These are phyloP conservation scores for Nemotelus pantherinus DNA, from an alignment of 2,888 invertebrate genomes.

Conservation along the genomic window DNA sequence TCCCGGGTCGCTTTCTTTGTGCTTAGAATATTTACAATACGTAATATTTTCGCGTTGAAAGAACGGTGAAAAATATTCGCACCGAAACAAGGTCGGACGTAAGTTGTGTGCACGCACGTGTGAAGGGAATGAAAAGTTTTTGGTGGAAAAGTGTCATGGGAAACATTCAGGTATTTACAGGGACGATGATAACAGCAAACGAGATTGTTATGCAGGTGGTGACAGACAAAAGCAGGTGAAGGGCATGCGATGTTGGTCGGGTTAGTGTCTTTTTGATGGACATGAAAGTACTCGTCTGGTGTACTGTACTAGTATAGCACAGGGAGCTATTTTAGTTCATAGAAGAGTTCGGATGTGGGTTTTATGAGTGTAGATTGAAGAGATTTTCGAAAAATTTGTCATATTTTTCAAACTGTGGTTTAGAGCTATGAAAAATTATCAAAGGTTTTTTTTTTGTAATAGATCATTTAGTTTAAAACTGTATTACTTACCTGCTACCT, in stretches of 20 bases:
- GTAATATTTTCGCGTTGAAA: no score
- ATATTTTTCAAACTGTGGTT: no score
- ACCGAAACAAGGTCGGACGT: no score
- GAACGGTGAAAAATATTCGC: no score
- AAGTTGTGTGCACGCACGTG: not conserved
- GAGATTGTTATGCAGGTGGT: constrained; percentile 5
- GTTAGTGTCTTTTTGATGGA: constrained; percentile 36
- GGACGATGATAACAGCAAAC: constrained; percentile 20
- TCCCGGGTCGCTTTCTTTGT: not conserved
- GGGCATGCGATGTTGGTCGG: constrained; percentile 8
- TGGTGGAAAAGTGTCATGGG: constrained; percentile 5
- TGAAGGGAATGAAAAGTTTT: constrained; percentile 8
- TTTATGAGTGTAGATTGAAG: no score
- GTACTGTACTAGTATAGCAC: not conserved
- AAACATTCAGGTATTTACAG: constrained; percentile 24
- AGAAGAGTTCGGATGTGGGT: no score
- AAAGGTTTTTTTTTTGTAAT: no score
- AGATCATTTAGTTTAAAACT: no score
- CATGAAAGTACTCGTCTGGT: not conserved
- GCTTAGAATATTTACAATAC: constrained; percentile 8
- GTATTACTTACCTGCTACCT: no score
- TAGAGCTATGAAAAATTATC: no score
- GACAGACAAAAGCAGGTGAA: constrained; percentile 16
- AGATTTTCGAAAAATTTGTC: no score
- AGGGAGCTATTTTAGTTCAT: no score